These are phyloP conservation scores for Engystomops pustulosus DNA, from an alignment of 2,113 vertebrate genomes.

Conservation along the genomic window DNA sequence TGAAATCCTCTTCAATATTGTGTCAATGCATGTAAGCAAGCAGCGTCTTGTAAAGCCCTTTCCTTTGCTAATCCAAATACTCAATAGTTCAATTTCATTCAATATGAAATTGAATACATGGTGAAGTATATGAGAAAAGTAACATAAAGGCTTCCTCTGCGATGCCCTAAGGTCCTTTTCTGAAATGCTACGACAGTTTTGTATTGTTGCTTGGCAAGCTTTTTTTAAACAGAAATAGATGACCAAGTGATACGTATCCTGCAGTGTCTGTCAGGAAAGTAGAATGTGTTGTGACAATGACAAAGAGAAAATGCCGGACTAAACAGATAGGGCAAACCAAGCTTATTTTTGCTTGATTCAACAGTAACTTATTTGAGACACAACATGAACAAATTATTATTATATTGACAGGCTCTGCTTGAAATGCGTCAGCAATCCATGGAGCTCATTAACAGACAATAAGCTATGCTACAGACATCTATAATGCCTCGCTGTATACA, in stretches of 20 bases:
- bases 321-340: conserved; percentile 19
- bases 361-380: conserved; percentile 24
- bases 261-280: conserved; percentile 27
- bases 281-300: conserved; percentile 55
- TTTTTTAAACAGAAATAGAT: conserved; percentile 50
- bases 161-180: conserved; percentile 24
- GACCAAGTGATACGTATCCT: conserved; percentile 50
- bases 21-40: neutral
- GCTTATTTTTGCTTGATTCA: conserved; percentile 40
- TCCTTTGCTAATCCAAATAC: no score
- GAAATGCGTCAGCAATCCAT: conserved; percentile 29
- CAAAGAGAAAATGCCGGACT: conserved; percentile 32
- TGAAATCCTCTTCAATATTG: neutral
- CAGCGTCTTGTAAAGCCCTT: neutral
- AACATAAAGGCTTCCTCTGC: neutral
- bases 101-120: no score
- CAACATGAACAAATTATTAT: conserved; percentile 14
- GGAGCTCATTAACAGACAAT: conserved; percentile 5
- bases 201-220: conserved; percentile 55
- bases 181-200: conserved; percentile 9
- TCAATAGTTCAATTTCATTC: no score
- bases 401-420: conserved; percentile 1
- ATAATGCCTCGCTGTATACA: neutral
- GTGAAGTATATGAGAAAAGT: no score
- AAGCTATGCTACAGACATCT: neutral